phyloP scores from a whole-genome alignment of 2,888 invertebrate species.

The Lasioglossum lativentre region DNA sequence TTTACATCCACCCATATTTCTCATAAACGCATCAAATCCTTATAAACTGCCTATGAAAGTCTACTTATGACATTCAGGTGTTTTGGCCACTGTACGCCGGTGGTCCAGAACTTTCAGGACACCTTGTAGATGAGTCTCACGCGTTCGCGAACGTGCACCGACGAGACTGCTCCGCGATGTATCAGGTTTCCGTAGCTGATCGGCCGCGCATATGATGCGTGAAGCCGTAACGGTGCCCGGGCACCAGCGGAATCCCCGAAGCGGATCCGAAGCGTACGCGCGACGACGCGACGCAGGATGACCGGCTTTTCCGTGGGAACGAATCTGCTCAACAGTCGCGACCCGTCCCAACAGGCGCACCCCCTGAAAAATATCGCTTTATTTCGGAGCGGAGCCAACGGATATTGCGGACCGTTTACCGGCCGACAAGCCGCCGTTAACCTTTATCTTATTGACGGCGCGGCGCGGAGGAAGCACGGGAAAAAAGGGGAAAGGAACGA shows the following conservation, averaged over 20 bases:
- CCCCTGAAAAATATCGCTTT: constrained; percentile 51
- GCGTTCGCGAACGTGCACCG: neutral
- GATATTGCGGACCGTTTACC: constrained; percentile 63
- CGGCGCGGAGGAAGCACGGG: too few relatives aligned
- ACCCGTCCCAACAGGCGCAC: constrained; percentile 28
- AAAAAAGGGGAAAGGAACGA: constrained; percentile 14
- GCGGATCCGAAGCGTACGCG: constrained; percentile 4
- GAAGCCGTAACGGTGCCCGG: constrained; percentile 65
- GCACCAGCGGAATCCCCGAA: neutral
- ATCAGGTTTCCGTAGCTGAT: constrained; percentile 66
- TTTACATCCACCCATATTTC: too few relatives aligned
- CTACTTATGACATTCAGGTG: too few relatives aligned
- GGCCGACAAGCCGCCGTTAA: constrained; percentile 49
- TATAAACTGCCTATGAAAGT: too few relatives aligned
- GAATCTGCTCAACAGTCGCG: neutral
- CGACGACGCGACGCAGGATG: constrained; percentile 18
- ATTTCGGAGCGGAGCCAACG: constrained; percentile 61
- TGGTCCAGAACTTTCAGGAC: neutral
- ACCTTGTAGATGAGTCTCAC: neutral
- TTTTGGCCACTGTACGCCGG: too few relatives aligned
- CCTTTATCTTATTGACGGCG: constrained; percentile 52
- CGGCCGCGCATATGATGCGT: constrained; percentile 60
- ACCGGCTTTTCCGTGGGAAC: constrained; percentile 57
- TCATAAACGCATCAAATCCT: too few relatives aligned
- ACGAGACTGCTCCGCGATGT: constrained; percentile 40